Percentiles rank a stretch among this genome's conserved stretches.
These are phyloP conservation scores for Caracal caracal DNA, from an alignment of 2,113 vertebrate species.

Conservation along the genomic window DNA sequence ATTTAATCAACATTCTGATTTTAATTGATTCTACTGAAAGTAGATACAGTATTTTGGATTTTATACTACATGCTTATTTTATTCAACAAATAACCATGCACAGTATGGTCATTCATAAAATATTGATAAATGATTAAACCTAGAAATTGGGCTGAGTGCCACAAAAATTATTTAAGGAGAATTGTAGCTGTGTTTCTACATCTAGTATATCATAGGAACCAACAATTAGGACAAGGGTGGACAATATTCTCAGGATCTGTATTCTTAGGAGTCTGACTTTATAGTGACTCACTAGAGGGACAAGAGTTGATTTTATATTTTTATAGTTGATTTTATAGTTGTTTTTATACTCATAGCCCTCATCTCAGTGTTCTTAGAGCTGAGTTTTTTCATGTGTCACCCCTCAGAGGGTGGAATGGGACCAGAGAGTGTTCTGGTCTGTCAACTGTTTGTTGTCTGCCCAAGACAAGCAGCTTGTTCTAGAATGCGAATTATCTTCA, in stretches of 20 bases:
- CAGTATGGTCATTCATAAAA: background rate
- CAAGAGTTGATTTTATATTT: background rate
- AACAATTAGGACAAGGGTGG: background rate
- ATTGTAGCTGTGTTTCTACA: background rate
- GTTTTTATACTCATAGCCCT: background rate
- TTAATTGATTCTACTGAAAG: constrained; percentile 39
- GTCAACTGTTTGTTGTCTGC: background rate
- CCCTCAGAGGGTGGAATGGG: background rate
- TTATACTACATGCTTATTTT: background rate
- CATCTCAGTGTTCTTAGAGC: background rate
- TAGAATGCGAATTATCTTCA: background rate
- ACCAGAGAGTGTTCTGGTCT: background rate
- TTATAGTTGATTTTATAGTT: background rate
- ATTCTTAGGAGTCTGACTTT: background rate
- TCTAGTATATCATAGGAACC: background rate
- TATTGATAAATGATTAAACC: background rate
- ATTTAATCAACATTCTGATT: constrained; percentile 31
- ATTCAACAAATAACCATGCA: background rate
- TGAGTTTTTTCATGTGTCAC: background rate
- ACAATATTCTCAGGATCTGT: background rate
- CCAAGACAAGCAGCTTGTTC: background rate
- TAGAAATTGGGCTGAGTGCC: background rate
- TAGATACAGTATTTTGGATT: background rate
- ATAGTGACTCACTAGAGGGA: background rate
- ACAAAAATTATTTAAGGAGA: background rate